Percentiles rank a stretch among this genome's conserved stretches.
phyloP scores from a whole-genome alignment of 2,888 invertebrate genomes.

The Sarcophaga rosellei region DNA sequence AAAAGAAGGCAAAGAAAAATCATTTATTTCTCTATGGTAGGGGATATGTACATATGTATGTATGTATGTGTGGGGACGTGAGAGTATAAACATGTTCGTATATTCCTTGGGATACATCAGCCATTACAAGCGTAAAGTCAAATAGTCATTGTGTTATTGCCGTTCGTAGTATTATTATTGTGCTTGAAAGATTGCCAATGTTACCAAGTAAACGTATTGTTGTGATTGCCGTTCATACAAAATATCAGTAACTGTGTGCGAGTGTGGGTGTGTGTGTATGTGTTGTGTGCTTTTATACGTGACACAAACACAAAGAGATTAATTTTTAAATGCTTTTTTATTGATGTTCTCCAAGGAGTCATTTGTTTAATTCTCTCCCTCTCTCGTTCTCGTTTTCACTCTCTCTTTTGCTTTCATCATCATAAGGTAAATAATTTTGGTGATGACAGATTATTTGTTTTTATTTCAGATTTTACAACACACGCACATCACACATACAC shows the following conservation, averaged over 20 bases:
- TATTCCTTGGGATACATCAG: neutral
- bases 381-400: neutral
- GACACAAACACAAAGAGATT: slow-evolving; percentile 72
- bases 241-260: neutral
- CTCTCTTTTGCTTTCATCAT: no score
- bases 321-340: slow-evolving; percentile 73
- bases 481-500: neutral
- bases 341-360: slow-evolving; percentile 70
- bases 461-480: slow-evolving; percentile 28
- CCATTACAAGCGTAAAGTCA: neutral
- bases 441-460: slow-evolving; percentile 39
- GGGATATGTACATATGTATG: neutral
- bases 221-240: neutral
- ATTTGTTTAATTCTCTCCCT: slow-evolving; percentile 7
- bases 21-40: no score
- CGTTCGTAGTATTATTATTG: neutral
- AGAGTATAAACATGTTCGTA: neutral
- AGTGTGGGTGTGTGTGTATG: neutral
- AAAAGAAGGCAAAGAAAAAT: no score
- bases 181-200: neutral
- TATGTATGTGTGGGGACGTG: neutral
- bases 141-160: slow-evolving; percentile 1
- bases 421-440: slow-evolving; percentile 8
- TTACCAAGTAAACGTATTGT: neutral
- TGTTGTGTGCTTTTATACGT: slow-evolving; percentile 67